A percentile compares a stretch with the other conserved stretches of the same genome.
These are phyloP conservation scores for Theonella swinhoei DNA, from an alignment of 37 sponge, comb jelly and placozoan genomes.

Conservation along the genomic window DNA sequence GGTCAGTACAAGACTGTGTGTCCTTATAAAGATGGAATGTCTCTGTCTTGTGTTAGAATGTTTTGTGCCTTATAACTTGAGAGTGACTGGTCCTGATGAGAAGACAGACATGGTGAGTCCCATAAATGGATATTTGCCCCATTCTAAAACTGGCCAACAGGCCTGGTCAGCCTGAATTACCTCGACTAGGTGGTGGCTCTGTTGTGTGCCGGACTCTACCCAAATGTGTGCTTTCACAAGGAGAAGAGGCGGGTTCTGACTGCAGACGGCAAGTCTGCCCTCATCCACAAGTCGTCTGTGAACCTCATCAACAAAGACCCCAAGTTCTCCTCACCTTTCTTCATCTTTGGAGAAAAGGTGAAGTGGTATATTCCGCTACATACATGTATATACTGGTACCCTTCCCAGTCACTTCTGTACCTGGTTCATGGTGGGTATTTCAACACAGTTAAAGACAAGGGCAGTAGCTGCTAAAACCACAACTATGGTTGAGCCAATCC, in stretches of 20 bases:
- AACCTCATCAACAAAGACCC: slow-evolving; percentile 75
- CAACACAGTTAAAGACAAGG: slow-evolving; percentile 50
- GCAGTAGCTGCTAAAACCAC: slow-evolving; percentile 73
- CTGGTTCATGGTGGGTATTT: not conserved
- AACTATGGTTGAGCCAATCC: slow-evolving; percentile 84
- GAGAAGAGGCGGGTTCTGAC: slow-evolving; percentile 72
- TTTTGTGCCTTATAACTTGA: slow-evolving; percentile 23
- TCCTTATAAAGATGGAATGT: not conserved
- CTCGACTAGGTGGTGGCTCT: slow-evolving; percentile 74
- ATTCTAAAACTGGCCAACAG: no score
- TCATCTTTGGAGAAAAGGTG: slow-evolving; percentile 86
- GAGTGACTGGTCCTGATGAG: slow-evolving; percentile 52
- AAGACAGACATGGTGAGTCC: slow-evolving; percentile 53
- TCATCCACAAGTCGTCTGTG: slow-evolving; percentile 88
- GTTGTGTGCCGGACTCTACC: slow-evolving; percentile 80
- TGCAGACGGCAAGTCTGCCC: slow-evolving; percentile 60
- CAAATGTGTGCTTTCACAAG: slow-evolving; percentile 78
- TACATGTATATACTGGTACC: not conserved
- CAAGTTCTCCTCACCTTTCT: slow-evolving; percentile 79
- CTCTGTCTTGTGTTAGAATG: slow-evolving; percentile 46
- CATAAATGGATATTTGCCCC: no score
- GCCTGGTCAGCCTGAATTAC: no score
- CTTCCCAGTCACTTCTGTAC: not conserved
- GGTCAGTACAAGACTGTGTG: slow-evolving; percentile 24
- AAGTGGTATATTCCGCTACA: no score